Evolutionary conservation across 2,888 invertebrate species (phyloP), one percentile per base, ranked within the genome.

Genomic region (Coelopa pilipes): DNA sequence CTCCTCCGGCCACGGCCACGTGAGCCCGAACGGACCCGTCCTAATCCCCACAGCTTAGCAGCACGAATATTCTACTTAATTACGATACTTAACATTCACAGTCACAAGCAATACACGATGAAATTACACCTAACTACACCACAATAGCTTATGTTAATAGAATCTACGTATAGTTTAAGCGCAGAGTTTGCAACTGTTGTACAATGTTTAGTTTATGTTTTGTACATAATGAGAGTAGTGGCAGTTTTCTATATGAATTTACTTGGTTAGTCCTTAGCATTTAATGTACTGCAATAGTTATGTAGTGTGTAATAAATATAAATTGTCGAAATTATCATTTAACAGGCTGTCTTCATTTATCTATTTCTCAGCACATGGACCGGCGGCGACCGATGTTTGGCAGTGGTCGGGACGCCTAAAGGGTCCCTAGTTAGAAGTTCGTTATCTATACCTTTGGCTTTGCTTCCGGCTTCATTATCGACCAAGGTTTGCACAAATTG

Each of bases 131-230:
- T 34, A 34, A 34, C 7, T 34, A 34, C 34, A 34, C 34, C 7
- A 34, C 34, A 34, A 21, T 59, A 59, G 13, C 19, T 59, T 59
- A 59, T 59, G 19, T 59, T 59, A 21, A 59, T 21, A 59, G 24
- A 12, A 21, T 21, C 19, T 21, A 55, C 17, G 19, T 17, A 21
- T 21, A 59, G 24, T 12, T 24, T 24, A 21, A 59, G 57, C 17
- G 57, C 17, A 19, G 21, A 59, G 19, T 59, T 59, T 59, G 24
- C 34, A 47, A 45, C 46, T 47, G 47, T 65, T 46, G 19, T 65
- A 46, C 13, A 65, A 65, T 46, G 17, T 19, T 65, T 65, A 46
- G 65, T 65, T 65, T 65, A 65, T 65, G 46, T 47, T 24, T 47
- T 65, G 65, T 65, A 65, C 45, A 65, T 65, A 65, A 46, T 63